These are phyloP conservation scores for Brachirus orientalis DNA, from an alignment of 2,113 vertebrate species.

Conservation along the genomic window DNA sequence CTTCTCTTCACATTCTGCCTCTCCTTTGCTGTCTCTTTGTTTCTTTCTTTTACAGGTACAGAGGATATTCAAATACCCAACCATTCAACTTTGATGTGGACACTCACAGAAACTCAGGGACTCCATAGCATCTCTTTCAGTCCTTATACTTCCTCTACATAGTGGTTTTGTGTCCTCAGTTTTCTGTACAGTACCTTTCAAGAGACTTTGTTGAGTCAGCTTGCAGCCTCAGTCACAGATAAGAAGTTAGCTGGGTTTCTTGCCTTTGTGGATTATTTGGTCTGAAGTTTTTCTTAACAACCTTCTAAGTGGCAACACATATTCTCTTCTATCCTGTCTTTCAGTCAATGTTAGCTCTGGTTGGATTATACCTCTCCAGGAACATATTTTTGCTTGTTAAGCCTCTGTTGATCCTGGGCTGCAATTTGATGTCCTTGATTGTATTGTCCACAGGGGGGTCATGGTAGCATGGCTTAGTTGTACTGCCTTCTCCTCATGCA, in stretches of 20 bases:
- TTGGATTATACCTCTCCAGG: constrained; percentile 30
- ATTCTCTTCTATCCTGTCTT: constrained; percentile 24
- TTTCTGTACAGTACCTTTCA: constrained; percentile 53
- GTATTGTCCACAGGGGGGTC: constrained; percentile 21
- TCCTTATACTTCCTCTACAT: constrained; percentile 56
- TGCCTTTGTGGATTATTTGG: constrained; percentile 34
- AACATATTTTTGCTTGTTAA: constrained; percentile 23
- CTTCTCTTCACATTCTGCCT: constrained; percentile 55
- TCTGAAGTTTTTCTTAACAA: constrained; percentile 41
- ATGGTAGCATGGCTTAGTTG: constrained; percentile 22
- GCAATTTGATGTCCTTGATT: constrained; percentile 24
- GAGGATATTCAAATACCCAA: constrained; percentile 31
- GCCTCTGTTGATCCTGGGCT: constrained; percentile 19
- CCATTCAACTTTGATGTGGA: constrained; percentile 15
- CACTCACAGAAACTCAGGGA: constrained; percentile 30
- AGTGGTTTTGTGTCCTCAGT: constrained; percentile 48
- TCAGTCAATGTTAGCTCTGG: constrained; percentile 13
- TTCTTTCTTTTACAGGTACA: constrained; percentile 64
- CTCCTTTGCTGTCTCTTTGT: constrained; percentile 57
- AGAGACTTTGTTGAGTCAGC: constrained; percentile 43
- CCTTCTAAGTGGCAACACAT: constrained; percentile 37
- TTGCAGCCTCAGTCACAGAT: constrained; percentile 48
- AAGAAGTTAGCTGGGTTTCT: constrained; percentile 36
- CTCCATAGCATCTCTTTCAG: constrained; percentile 43
- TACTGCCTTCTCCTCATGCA: constrained; percentile 22